Conservation (phyloP, 2,888 invertebrate genomes). For the Ectropis crepuscularia region DNA sequence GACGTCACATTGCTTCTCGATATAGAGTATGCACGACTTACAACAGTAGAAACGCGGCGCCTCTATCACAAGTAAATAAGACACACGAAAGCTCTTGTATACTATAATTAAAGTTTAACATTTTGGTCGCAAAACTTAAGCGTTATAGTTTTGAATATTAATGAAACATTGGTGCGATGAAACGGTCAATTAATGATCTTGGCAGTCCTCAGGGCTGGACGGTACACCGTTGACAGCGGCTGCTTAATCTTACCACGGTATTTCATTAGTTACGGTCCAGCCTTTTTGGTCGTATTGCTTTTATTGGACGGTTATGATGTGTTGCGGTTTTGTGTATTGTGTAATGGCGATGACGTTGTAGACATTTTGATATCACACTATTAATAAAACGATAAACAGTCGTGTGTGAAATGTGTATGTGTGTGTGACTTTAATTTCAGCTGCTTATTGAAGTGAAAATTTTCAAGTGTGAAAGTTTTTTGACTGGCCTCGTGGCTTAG, state of each 20-base stretch:
- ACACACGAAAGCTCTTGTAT: too few species aligned
- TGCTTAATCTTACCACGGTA: constrained; percentile 73
- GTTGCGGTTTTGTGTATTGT: constrained; percentile 28
- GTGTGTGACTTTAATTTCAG: too few species aligned
- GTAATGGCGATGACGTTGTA: constrained; percentile 16
- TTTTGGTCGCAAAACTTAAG: constrained; percentile 46
- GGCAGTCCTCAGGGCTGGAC: constrained; percentile 60
- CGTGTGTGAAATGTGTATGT: neutral
- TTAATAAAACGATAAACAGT: too few species aligned
- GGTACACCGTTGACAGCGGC: constrained; percentile 67
- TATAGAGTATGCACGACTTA: too few species aligned
- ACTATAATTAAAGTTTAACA: constrained; percentile 7
- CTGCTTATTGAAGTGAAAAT: too few species aligned
- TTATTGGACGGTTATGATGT: constrained; percentile 46
- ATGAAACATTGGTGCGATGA: constrained; percentile 76
- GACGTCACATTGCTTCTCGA: too few species aligned
- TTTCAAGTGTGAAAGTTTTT: too few species aligned
- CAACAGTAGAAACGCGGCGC: too few species aligned
- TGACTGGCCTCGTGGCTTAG: too few species aligned
- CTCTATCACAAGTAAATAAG: too few species aligned
- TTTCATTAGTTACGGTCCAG: constrained; percentile 75
- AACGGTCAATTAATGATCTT: constrained; percentile 77
- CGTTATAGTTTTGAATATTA: constrained; percentile 69
- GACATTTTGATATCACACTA: too few species aligned
- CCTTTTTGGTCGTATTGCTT: constrained; percentile 57